Conservation (phyloP, 2,888 invertebrate species). For the Calliopum simillimum region DNA sequence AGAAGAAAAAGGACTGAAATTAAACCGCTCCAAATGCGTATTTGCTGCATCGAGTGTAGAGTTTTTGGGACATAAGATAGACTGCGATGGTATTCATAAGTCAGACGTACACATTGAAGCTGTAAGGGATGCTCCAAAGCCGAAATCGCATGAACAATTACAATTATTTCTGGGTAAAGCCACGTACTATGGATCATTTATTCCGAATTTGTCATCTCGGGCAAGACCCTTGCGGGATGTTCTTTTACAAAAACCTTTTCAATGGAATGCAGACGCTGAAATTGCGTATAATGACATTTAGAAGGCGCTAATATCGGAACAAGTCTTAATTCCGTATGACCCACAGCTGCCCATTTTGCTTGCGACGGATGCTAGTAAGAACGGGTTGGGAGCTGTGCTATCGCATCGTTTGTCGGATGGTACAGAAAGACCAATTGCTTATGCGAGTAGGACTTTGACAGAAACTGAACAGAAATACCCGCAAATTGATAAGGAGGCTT, state of each 20-base stretch:
- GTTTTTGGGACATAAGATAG: constrained; percentile 37
- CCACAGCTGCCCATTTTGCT: constrained; percentile 21
- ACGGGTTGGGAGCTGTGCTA: constrained; percentile 35
- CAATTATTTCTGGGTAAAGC: constrained; percentile 35
- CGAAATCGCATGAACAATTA: constrained; percentile 21
- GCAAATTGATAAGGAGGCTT: constrained; percentile 40
- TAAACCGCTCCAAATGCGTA: constrained; percentile 21
- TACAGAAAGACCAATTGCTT: constrained; percentile 30
- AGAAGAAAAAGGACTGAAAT: constrained; percentile 17
- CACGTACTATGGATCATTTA: constrained; percentile 21
- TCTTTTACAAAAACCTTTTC: constrained; percentile 10
- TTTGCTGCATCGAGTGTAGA: constrained; percentile 31
- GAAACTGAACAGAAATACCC: constrained; percentile 37
- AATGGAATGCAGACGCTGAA: constrained; percentile 16
- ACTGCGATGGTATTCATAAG: constrained; percentile 34
- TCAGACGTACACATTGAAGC: constrained; percentile 30
- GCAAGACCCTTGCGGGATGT: constrained; percentile 25
- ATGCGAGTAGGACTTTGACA: constrained; percentile 38
- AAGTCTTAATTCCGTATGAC: constrained; percentile 33
- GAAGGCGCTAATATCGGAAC: neutral
- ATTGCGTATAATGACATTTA: neutral
- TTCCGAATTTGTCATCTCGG: constrained; percentile 14
- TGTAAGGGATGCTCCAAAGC: constrained; percentile 24
- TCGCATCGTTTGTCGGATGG: constrained; percentile 27
- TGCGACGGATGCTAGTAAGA: constrained; percentile 38